Conservation (phyloP, 2,797 vertebrate species). For the Sebastolobus alascanus region DNA sequence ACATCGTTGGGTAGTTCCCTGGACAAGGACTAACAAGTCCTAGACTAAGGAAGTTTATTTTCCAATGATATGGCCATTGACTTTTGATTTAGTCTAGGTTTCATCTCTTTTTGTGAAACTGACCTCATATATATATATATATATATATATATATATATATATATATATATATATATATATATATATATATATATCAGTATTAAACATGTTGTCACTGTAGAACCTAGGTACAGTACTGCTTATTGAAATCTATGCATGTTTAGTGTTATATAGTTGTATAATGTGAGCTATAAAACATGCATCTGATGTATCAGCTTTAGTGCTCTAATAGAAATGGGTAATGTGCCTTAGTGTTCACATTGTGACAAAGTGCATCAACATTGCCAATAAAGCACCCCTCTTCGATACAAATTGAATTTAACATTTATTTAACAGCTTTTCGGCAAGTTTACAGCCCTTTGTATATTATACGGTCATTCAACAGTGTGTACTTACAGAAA, state of each 20-base stretch:
- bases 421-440: neutral
- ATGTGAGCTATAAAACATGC: neutral
- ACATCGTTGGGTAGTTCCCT: neutral
- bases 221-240: neutral
- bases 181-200: constrained; percentile 28
- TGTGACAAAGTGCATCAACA: neutral
- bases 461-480: neutral
- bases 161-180: neutral
- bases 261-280: constrained; percentile 16
- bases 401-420: neutral
- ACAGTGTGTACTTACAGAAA: neutral
- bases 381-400: constrained; percentile 53
- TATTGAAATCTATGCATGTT: neutral
- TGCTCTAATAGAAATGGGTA: neutral
- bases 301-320: constrained; percentile 2
- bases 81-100: neutral
- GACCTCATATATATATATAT: neutral
- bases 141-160: neutral
- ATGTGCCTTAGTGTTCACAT: constrained; percentile 22
- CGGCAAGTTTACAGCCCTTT: neutral
- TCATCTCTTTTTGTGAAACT: neutral
- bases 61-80: neutral
- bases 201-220: neutral
- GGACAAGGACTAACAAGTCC: neutral
- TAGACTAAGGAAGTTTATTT: neutral